phyloP scores from a whole-genome alignment of 2,888 invertebrate genomes.

The Spicauda simplicius region DNA sequence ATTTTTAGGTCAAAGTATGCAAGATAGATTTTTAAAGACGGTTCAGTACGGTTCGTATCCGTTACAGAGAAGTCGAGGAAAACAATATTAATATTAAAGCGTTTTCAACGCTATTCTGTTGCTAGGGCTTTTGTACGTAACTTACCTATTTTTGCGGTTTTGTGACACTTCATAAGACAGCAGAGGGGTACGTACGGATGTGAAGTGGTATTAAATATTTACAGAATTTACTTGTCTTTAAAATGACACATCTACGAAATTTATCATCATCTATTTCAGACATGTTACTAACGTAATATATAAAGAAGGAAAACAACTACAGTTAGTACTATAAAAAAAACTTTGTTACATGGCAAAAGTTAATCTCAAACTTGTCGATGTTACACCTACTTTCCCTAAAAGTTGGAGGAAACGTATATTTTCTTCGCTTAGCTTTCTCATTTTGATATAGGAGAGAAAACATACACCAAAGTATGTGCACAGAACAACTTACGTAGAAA shows the following conservation, averaged over 20 bases:
- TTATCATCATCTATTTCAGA: too few species aligned
- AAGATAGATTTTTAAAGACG: background rate
- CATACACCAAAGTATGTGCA: background rate
- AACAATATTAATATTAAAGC: background rate
- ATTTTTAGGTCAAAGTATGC: background rate
- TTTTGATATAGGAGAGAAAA: slow-evolving; percentile 3
- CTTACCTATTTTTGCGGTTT: background rate
- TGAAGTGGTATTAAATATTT: background rate
- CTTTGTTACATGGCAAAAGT: background rate
- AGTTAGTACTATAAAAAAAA: too few species aligned
- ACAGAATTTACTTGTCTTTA: background rate
- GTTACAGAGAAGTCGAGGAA: background rate
- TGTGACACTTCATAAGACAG: background rate
- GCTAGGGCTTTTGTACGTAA: background rate
- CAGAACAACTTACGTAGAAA: background rate
- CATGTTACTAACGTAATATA: too few species aligned
- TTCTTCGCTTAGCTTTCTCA: background rate
- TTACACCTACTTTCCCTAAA: background rate
- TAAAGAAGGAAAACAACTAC: background rate
- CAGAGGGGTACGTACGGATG: background rate
- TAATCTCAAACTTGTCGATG: background rate
- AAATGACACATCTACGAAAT: too few species aligned
- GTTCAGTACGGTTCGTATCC: background rate
- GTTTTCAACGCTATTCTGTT: background rate
- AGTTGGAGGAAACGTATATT: background rate